Base-by-base conservation (phyloP, 2,888 invertebrate genomes). In the Nomada ruficornis region DNA sequence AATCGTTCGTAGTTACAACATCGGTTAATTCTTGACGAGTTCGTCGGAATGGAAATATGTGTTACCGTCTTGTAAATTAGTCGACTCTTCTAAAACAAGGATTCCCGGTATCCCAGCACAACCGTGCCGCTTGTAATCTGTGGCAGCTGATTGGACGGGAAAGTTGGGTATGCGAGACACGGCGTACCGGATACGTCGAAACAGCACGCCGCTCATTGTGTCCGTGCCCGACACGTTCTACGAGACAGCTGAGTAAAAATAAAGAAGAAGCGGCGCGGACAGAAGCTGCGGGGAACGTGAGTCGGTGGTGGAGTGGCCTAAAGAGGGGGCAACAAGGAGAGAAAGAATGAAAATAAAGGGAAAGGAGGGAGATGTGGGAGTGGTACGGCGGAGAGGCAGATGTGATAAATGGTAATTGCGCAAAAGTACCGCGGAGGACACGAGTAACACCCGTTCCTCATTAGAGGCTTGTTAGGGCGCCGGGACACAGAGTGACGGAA, bases 371-470 rank as follows among this genome's bases (percentile, higher is more conserved):
- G 26, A 69, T 20, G 55, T 47, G 76, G 73, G 72, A 75, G 82
- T 55, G 65, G 77, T 79, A 83, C 69, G 83, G 73, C 47, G 68
- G 54, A 72, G 83, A 78, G 83, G 85, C 88, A 88, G 88, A 90
- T 88, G 90, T 91, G 91, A 92, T 92, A 89, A 90, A 92, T 92
- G 92, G 88, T 91, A 92, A 92, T 92, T 91, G 90, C 89, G 87
- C 83, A 89, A 91, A 91, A 91, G 90, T 87, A 88, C 88, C 89
- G 90, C 88, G 86, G 86, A 88, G 89, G 87, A 91, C 90, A 91
- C 89, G 89, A 89, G 88, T 91, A 89, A 92, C 92, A 92, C 91
- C 92, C 92, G 92, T 92, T 92, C 90, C 92, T 92, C 92, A 91
- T 92, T 92, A 92, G 90, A 90, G 90, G 91, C 92, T 92, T 92